Evolutionary conservation across 2,113 vertebrate genomes (phyloP), one percentile per base, ranked within the genome.

Genomic region (Pardalotus punctatus): DNA sequence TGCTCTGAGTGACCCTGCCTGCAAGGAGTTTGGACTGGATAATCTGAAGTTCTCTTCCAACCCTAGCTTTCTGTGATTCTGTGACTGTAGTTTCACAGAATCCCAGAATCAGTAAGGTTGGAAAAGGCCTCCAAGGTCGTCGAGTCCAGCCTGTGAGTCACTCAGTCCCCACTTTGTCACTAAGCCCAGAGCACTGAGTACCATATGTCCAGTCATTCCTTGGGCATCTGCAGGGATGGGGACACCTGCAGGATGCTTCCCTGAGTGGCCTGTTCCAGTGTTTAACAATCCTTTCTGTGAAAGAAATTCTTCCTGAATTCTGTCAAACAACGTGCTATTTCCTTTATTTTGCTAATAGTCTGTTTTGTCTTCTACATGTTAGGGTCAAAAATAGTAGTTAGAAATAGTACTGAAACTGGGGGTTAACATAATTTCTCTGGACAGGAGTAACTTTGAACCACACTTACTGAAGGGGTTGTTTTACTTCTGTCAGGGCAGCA

Each of bases 271-370:
- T 21, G 5, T 69, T 61, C 20, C 40, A 27, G 6, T 76, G 24
- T 35, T 47, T 61, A 35, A 9, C 51, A 61, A 7, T 53, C 6
- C 9, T 23, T 76, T 35, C 43, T 40, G 25, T 69, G 35, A 48
- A 48, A 54, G 17, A 47, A 76, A 23, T 69, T 42, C 8, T 40
- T 40, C n/a, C 11, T n/a, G 14, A 54, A 31, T 67, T 61, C 16
- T 38, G 92, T 74, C 15, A 35, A 71, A 29, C 10, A 64, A 1
- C 0, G 0, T 28, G 4, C 10, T 22, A 0, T 36, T 73, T 77
- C 8, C 15, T 61, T 78, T 65, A 6, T 79, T 80, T 91, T 72
- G 4, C 33, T 70, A 23, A 11, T 42, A 12, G 14, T 81, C 0
- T 3, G 31, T 78, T 90, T 81, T 84, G 5, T 36, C 20, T 71